Base-by-base conservation (phyloP, 2,113 vertebrate species). In the Ageneiosus marmoratus region DNA sequence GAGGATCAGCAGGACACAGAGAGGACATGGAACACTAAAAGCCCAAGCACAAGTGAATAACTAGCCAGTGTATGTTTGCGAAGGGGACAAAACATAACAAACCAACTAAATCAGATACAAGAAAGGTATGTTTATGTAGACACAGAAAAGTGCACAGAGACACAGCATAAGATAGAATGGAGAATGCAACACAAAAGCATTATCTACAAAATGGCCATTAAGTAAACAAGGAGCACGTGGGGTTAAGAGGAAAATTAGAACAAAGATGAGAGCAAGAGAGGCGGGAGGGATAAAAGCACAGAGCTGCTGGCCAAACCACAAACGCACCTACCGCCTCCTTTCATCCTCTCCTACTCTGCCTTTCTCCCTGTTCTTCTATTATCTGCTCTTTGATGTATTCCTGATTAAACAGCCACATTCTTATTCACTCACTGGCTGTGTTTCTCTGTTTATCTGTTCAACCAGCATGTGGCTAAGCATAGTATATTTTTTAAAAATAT, bases 341-440 rank as follows among this genome's bases (percentile, higher is more conserved):
- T 89, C 77, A 82, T 81, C 82, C 86, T 79, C 83, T 85, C 81
- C 87, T 81, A 62, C 32, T 67, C 85, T 85, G 63, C 85, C 88
- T 88, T 63, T 87, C 91, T 93, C 92, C 80, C 77, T 80, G 48
- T 53, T 51, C 62, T 67, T 84, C 81, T 60, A 62, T 74, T 85
- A 80, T 63, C 85, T 86, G 83, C 77, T 85, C 91, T 93, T 93
- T 94, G 92, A 94, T 91, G 89, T 93, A 44, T 75, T 84, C 90
- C 89, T 92, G 92, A 93, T 93, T 93, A 93, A 90, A 90, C 89
- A 89, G 90, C 83, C 60, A 79, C 60, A 51, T 24, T 73, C 76
- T 48, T 44, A 37, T 80, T 12, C 81, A 69, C 60, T 84, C 29
- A 63, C n/a, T 27, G 32, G 32, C 55, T 70, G 53, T 60, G 72